Evolutionary conservation across 2,888 invertebrate species (phyloP).

Genomic region (Noctua comes): DNA sequence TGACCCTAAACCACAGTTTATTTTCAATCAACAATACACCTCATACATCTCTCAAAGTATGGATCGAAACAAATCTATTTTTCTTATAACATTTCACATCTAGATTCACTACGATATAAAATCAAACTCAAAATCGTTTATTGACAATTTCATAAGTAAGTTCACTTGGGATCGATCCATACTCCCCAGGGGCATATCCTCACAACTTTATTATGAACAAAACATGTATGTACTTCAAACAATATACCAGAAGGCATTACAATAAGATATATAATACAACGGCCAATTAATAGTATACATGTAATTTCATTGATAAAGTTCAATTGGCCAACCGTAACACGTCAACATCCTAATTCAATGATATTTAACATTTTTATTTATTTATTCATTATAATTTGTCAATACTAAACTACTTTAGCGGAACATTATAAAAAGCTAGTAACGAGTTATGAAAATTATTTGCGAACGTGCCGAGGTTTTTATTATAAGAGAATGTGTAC

Average conservation of each 20-base stretch:
- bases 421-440: conserved; percentile 85
- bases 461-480: conserved; percentile 73
- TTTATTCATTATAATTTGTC: conserved; percentile 69
- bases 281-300: conserved; percentile 66
- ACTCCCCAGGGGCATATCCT: conserved; percentile 45
- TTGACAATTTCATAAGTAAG: conserved; percentile 65
- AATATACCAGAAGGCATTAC: conserved; percentile 62
- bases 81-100: conserved; percentile 42
- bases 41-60: conserved; percentile 42
- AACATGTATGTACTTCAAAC: conserved; percentile 64
- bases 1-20: neutral
- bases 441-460: conserved; percentile 80
- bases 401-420: conserved; percentile 80
- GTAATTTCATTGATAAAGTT: conserved; percentile 60
- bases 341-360: conserved; percentile 69
- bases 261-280: conserved; percentile 63
- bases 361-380: conserved; percentile 71
- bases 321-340: conserved; percentile 65
- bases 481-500: conserved; percentile 13
- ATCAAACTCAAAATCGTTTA: conserved; percentile 46
- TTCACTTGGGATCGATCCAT: conserved; percentile 49
- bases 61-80: conserved; percentile 38
- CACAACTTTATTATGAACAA: conserved; percentile 59
- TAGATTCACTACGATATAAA: conserved; percentile 35
- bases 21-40: conserved; percentile 12